Conservation (phyloP, 2,888 invertebrate genomes). For the Meghimatium bilineatum region DNA sequence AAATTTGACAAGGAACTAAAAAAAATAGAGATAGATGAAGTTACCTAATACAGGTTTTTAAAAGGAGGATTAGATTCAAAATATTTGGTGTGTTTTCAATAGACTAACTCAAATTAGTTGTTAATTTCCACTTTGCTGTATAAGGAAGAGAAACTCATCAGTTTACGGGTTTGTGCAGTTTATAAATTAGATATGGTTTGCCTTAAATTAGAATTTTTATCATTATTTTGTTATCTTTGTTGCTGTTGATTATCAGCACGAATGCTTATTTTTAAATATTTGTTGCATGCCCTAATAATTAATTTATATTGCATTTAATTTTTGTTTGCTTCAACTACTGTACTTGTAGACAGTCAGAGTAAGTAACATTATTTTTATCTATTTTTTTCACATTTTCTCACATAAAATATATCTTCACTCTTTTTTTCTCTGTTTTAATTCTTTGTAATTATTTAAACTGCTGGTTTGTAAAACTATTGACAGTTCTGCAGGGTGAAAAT, state of each 20-base stretch:
- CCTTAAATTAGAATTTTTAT: too few relatives aligned
- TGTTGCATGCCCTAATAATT: not conserved
- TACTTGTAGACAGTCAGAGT: slow-evolving; percentile 6
- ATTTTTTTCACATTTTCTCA: not conserved
- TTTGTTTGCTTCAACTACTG: not conserved
- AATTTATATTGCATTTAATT: not conserved
- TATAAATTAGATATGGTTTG: too few relatives aligned
- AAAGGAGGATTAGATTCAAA: too few relatives aligned
- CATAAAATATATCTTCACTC: too few relatives aligned
- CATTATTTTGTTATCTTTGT: not conserved
- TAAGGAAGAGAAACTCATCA: too few relatives aligned
- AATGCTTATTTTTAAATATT: not conserved
- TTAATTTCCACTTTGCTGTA: too few relatives aligned
- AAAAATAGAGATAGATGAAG: too few relatives aligned
- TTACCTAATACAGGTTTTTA: too few relatives aligned
- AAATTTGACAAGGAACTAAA: too few relatives aligned
- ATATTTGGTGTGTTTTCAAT: too few relatives aligned
- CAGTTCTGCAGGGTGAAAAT: not conserved
- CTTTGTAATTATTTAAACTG: not conserved
- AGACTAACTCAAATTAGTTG: too few relatives aligned
- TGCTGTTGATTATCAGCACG: not conserved
- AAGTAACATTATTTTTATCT: not conserved
- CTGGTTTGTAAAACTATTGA: not conserved
- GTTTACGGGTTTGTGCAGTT: too few relatives aligned
- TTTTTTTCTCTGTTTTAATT: not conserved